Evolutionary conservation across 2,888 invertebrate species (phyloP), one percentile per base, ranked within the genome.

Genomic region (Pomacea canaliculata): DNA sequence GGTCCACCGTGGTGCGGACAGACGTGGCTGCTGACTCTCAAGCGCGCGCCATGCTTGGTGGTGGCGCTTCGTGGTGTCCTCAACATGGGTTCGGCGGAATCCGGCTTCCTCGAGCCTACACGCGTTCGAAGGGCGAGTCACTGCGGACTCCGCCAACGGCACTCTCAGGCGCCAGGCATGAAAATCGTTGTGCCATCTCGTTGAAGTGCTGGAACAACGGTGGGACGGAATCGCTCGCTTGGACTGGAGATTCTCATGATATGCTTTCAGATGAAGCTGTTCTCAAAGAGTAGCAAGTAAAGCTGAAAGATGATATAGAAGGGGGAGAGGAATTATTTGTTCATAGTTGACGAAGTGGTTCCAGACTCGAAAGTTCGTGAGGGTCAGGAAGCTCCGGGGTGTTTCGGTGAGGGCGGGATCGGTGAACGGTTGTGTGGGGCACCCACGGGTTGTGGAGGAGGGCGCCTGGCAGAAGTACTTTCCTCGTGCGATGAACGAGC

Each of bases 351-450:
- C 62, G 74, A 74, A 12, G 68, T 74, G 49, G 23, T 56, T 8
- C 69, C 62, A 23, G 18, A 51, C 66, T 37, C 23, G 37, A 37
- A 68, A 56, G 18, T 27, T n/a, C 48, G 63, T 63, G 5, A 63
- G 9, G n/a, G 12, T 63, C 27, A 63, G 19, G 2, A 23, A 19
- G 23, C 13, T 74, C 10, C 49, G 56, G 13, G 9, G 49, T 46
- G 9, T 74, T 9, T 12, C 27, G 16, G 13, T n/a, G 7, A 62
- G 62, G n/a, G 19, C 46, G 19, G 27, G n/a, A 59, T 5, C n/a
- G 16, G 9, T 27, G 74, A n/a, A n/a, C 49, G 49, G n/a, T n/a
- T 74, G 27, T 74, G 74, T 74, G 74, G 49, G 51, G 59, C 23
- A 74, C n/a, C 69, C 59, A 19, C 67, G 7, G 68, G 49, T 56